phyloP scores from a whole-genome alignment of 2,888 invertebrate species.

The Pseudococcus viburni region DNA sequence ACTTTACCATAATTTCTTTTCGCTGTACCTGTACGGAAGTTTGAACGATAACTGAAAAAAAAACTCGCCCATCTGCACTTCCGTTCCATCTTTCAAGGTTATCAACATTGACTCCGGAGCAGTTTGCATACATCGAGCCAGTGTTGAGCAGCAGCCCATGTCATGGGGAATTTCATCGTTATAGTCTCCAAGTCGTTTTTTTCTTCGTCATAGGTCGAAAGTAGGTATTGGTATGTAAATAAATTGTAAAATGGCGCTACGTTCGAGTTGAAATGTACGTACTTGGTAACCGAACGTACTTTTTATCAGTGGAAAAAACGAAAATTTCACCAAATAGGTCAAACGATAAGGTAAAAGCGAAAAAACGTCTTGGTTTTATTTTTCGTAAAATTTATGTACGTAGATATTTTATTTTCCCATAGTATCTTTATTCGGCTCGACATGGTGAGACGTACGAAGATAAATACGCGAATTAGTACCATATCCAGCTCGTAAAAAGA shows the following conservation, averaged over 20 bases:
- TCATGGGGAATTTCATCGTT: not conserved
- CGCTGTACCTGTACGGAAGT: conserved; percentile 35
- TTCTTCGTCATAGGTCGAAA: not conserved
- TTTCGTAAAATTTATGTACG: not conserved
- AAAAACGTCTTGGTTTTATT: not conserved
- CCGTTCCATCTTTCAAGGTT: conserved; percentile 46
- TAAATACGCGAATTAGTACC: not conserved
- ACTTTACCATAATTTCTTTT: conserved; percentile 10
- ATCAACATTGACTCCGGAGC: conserved; percentile 2
- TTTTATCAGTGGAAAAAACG: not conserved
- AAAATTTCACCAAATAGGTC: not conserved
- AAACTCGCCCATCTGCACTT: conserved; percentile 53
- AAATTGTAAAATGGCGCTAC: not conserved
- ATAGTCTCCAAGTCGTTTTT: not conserved
- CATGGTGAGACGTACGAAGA: not conserved
- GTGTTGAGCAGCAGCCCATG: not conserved
- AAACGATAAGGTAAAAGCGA: not conserved
- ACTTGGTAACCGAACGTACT: not conserved
- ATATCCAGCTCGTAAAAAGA: not conserved
- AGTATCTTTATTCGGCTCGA: not conserved
- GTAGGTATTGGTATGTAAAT: not conserved
- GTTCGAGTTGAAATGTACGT: not conserved
- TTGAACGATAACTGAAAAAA: conserved; percentile 12
- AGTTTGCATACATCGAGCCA: not conserved
- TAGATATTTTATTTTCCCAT: not conserved